These are phyloP conservation scores for Galerucella calmariensis DNA, from an alignment of 2,888 invertebrate genomes.

Conservation along the genomic window DNA sequence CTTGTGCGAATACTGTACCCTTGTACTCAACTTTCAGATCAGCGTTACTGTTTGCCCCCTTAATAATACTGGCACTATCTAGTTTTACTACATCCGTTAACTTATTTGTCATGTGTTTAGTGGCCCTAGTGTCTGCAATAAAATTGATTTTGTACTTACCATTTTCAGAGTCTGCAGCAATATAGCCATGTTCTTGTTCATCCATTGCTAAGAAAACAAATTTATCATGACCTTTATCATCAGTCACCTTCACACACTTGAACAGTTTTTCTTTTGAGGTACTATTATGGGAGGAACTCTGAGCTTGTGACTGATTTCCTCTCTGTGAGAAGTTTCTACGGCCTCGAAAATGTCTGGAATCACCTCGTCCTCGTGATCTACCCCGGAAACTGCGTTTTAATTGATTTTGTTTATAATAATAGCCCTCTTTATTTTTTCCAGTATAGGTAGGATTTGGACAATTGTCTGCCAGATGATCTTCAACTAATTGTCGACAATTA, in stretches of 20 bases:
- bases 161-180: background rate
- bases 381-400: background rate
- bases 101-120: slow-evolving; percentile 3
- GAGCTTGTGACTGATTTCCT: background rate
- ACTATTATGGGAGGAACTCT: slow-evolving; percentile 1
- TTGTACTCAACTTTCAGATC: slow-evolving; percentile 1
- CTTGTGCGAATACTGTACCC: background rate
- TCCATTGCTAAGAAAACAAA: background rate
- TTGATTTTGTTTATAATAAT: background rate
- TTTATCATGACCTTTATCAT: slow-evolving; percentile 1
- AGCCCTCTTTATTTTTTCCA: background rate
- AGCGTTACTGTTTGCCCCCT: background rate
- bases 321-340: background rate
- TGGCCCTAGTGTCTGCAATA: background rate
- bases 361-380: background rate
- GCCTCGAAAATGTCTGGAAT: background rate
- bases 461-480: background rate
- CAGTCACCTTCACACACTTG: background rate
- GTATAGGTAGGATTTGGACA: background rate
- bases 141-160: background rate
- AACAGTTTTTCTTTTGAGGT: background rate
- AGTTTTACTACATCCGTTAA: background rate
- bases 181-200: background rate
- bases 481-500: background rate
- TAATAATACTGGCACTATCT: background rate